Percentiles rank a stretch among this genome's conserved stretches.
Conservation (phyloP, 2,113 vertebrate genomes). For the Azemiops feae region DNA sequence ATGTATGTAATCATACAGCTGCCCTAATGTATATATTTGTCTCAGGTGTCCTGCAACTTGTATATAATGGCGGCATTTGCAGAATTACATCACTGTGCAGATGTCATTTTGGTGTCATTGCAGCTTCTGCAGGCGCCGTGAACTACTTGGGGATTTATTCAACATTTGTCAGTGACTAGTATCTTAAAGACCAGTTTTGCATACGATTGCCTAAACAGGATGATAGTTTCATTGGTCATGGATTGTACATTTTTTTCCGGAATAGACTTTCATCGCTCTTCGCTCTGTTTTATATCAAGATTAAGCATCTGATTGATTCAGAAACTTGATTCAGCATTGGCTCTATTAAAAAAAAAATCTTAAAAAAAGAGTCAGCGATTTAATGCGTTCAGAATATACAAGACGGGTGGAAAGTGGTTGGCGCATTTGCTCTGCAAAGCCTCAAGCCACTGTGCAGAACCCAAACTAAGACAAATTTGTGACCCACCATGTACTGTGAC, state of each 20-base stretch:
- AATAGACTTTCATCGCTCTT: slow-evolving; percentile 30
- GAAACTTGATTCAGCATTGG: slow-evolving; percentile 37
- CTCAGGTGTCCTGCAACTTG: neutral
- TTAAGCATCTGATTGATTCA: slow-evolving; percentile 33
- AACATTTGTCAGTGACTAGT: neutral
- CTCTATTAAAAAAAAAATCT: neutral
- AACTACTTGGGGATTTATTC: neutral
- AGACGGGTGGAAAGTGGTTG: too few species aligned
- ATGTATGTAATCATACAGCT: neutral
- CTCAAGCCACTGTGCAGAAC: neutral
- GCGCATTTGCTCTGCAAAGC: neutral
- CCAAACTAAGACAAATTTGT: neutral
- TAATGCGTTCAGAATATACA: neutral
- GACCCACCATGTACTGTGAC: neutral
- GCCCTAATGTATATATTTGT: neutral
- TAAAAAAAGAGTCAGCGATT: neutral
- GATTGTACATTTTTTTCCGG: slow-evolving; percentile 19
- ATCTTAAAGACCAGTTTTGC: neutral
- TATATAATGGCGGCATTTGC: neutral
- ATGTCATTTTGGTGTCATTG: neutral
- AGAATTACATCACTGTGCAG: neutral
- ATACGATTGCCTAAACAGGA: slow-evolving; percentile 27
- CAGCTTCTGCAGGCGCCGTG: neutral
- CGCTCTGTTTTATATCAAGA: slow-evolving; percentile 57
- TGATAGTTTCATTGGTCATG: neutral